phyloP scores from a whole-genome alignment of 2,888 invertebrate species.

The Dicycla oo region DNA sequence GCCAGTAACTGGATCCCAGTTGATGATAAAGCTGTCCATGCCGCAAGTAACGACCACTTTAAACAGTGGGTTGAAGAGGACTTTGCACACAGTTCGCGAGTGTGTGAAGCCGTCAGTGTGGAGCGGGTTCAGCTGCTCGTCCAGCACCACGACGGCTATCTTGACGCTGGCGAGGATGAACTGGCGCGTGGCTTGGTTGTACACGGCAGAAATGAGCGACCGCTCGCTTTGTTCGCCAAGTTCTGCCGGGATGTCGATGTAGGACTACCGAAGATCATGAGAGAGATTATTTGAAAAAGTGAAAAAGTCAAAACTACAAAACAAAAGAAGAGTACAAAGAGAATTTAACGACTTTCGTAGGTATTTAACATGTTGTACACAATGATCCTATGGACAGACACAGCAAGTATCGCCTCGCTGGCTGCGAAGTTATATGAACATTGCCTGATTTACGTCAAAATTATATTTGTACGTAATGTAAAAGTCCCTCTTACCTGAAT shows the following conservation, averaged over 20 bases:
- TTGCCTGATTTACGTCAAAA: neutral
- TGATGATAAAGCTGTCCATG: slow-evolving; percentile 94
- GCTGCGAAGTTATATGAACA: neutral
- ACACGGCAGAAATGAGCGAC: slow-evolving; percentile 91
- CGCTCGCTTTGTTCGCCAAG: slow-evolving; percentile 91
- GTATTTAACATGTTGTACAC: neutral
- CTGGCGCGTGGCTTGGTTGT: slow-evolving; percentile 92
- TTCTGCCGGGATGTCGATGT: slow-evolving; percentile 91
- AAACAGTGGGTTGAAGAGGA: slow-evolving; percentile 94
- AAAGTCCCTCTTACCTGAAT: slow-evolving; percentile 88
- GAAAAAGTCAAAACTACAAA: too few relatives aligned
- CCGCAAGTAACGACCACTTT: slow-evolving; percentile 94
- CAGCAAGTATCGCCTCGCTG: neutral
- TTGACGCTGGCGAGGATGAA: slow-evolving; percentile 92
- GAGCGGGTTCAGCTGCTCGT: slow-evolving; percentile 92
- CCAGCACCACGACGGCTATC: slow-evolving; percentile 92
- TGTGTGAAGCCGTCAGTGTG: slow-evolving; percentile 94
- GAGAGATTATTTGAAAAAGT: neutral
- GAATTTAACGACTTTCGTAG: neutral
- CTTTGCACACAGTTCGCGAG: slow-evolving; percentile 92
- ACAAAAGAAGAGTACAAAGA: neutral
- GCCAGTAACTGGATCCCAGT: slow-evolving; percentile 95
- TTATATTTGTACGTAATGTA: neutral
- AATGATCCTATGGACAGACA: neutral
- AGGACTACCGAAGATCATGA: slow-evolving; percentile 86